Evolutionary conservation across 2,888 invertebrate genomes (phyloP), one percentile per base, ranked within the genome.

Genomic region (Steinernema scapterisci): DNA sequence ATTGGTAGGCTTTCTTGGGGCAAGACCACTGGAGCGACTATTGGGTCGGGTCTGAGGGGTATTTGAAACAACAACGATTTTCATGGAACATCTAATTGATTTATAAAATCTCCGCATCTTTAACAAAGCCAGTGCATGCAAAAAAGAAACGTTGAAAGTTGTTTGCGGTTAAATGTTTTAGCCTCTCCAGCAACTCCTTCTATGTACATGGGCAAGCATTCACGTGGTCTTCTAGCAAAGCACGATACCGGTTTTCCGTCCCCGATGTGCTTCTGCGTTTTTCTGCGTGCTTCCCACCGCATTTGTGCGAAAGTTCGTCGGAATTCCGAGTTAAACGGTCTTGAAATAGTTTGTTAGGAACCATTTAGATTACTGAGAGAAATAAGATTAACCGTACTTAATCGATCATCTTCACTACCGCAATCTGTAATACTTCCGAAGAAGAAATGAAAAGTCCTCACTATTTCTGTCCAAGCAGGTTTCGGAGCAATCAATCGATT

Each of bases 231-330:
- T 11, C 63, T 3, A 19, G 5, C 21, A 25, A 63, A 25, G 25
- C 6, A 23, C 5, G 63, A 63, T 63, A 63, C 63, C 63, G 63
- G 63, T 63, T 63, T 16, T 63, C 31, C 19, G 3, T 13, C 31
- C 16, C 38, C 31, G n/a, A 63, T 1, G 21, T 31, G 16, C 31
- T 63, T 31, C 31, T 27, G 63, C 27, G 25, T 3, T 31, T 31
- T 27, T 13, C 48, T 38, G 38, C 9, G 3, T 38, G 38, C 19
- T 52, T 21, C 11, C 19, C 52, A 23, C 23, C 23, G 11, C 23
- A n/a, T 21, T n/a, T 11, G 1, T 3, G 19, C 2, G 21, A 52
- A 52, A 52, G 2, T 52, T 52, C 2, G 21, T 11, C 52, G 21
- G 19, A 52, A 52, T 52, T 3, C 19, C 48, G 13, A 38, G 38